Evolutionary conservation across 2,888 invertebrate genomes (phyloP).

Genomic region (Polia nebulosa): DNA sequence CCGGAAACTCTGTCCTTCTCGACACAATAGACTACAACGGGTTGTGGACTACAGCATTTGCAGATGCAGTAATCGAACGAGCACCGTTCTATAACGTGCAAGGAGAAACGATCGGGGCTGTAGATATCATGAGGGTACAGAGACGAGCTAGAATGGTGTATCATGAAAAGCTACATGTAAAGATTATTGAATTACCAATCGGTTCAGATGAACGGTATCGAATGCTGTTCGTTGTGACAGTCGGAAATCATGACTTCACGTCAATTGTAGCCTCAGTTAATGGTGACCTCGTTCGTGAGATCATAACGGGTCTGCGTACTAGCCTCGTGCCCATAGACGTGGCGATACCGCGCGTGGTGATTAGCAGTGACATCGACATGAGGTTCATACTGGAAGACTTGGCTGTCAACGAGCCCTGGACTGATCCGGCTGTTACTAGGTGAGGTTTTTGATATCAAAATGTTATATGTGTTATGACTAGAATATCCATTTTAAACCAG

Average conservation of each 20-base stretch:
- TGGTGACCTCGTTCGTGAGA: conserved; percentile 34
- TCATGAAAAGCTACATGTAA: conserved; percentile 13
- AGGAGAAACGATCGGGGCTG: conserved; percentile 58
- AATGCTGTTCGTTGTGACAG: conserved; percentile 53
- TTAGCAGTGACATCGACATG: conserved; percentile 60
- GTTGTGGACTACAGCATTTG: conserved; percentile 64
- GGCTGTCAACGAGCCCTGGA: conserved; percentile 59
- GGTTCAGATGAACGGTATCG: conserved; percentile 57
- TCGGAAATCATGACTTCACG: conserved; percentile 19
- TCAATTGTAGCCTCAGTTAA: not conserved
- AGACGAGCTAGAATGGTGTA: conserved; percentile 53
- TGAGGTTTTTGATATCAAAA: conserved; percentile 25
- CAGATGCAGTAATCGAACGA: conserved; percentile 50
- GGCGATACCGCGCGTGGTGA: conserved; percentile 61
- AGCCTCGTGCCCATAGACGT: conserved; percentile 58
- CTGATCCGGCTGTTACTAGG: conserved; percentile 59
- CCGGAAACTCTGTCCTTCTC: conserved; percentile 65
- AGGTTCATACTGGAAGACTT: conserved; percentile 59
- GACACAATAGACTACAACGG: conserved; percentile 64
- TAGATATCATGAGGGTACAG: conserved; percentile 64
- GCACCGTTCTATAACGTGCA: conserved; percentile 60
- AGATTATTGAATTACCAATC: conserved; percentile 60
- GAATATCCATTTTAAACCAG: no score
- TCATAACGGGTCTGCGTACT: conserved; percentile 36
- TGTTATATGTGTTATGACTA: not conserved